Percentiles rank a stretch among this genome's conserved stretches.
phyloP scores from a whole-genome alignment of 2,797 vertebrate species.

The Tragopan temminckii region DNA sequence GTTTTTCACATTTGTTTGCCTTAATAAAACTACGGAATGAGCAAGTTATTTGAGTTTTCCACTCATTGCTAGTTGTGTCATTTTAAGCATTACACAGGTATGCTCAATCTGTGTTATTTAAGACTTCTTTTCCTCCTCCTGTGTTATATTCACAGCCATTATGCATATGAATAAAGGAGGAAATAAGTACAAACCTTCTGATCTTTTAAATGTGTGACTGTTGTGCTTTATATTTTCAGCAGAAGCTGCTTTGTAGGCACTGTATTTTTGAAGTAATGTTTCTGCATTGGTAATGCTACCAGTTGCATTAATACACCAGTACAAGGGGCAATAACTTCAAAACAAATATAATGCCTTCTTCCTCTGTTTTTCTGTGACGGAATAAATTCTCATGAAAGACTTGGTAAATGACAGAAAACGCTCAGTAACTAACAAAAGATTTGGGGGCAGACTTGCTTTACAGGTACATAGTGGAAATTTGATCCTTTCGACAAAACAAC shows the following conservation, averaged over 20 bases:
- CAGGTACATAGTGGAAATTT: accelerated
- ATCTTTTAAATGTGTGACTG: not conserved
- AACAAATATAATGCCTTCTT: accelerated
- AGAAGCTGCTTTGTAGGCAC: not conserved
- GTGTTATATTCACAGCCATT: not conserved
- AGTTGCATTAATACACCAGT: not conserved
- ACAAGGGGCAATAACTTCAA: not conserved
- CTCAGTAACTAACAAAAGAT: not conserved
- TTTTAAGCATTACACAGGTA: not conserved
- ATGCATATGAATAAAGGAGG: not conserved
- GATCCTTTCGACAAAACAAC: not conserved
- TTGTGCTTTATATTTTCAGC: not conserved
- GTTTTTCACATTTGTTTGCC: not conserved
- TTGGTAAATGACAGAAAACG: not conserved
- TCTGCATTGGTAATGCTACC: not conserved
- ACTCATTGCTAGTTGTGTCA: accelerated
- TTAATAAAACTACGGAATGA: not conserved
- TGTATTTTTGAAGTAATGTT: not conserved
- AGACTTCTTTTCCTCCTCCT: not conserved
- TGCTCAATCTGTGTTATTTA: not conserved
- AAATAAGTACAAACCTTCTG: not conserved
- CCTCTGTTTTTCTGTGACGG: not conserved
- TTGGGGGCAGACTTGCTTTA: not conserved
- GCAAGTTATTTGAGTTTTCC: not conserved
- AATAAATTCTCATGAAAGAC: not conserved